Evolutionary conservation across 1,140 invertebrate species (phyloP), one percentile per base, ranked within the genome.

Genomic region (Copidosoma floridanum): DNA sequence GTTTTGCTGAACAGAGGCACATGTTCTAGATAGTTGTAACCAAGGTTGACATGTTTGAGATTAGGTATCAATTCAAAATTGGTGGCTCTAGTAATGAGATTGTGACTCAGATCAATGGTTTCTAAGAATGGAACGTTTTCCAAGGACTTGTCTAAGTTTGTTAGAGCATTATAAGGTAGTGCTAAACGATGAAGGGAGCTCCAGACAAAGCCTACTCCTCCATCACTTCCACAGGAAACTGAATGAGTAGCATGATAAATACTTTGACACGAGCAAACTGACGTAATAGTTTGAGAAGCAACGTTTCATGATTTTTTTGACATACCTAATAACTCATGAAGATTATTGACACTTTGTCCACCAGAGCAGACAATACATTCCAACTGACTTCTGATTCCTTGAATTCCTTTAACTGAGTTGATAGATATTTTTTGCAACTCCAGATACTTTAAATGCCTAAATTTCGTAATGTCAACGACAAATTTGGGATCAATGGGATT

Each of bases 81-180:
- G 6, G 66, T 64, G 0, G 74, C 75, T 38, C 57, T 70, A 5
- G 63, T 61, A 44, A 80, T 70, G 11, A 71, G 60, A 76, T 88
- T 88, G 65, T 87, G 84, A 63, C 85, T 85, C 10, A 88, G 61
- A 73, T 86, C 85, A 16, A 88, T 68, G 12, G 78, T 81, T 65
- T 85, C 81, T 18, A 88, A 67, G 74, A 80, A 82, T 51, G 85
- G 85, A 18, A 81, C 82, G 43, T 83, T 79, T 70, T 85, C 83
- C 47, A 87, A 68, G 11, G 84, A 84, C n/a, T 72, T 72, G 65
- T 86, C 85, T 10, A 87, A 65, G 4, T 74, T 57, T 32, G 71
- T 69, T 18, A 88, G 66, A 63, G 74, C 78, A 70, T 87, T 88
- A 64, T 86, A 82, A 47, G 83, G 80, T 40, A 88, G 82, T 32